A percentile compares a stretch with the other conserved stretches of the same genome.
Conservation (phyloP, 2,113 vertebrate species). For the Apodemus sylvaticus region DNA sequence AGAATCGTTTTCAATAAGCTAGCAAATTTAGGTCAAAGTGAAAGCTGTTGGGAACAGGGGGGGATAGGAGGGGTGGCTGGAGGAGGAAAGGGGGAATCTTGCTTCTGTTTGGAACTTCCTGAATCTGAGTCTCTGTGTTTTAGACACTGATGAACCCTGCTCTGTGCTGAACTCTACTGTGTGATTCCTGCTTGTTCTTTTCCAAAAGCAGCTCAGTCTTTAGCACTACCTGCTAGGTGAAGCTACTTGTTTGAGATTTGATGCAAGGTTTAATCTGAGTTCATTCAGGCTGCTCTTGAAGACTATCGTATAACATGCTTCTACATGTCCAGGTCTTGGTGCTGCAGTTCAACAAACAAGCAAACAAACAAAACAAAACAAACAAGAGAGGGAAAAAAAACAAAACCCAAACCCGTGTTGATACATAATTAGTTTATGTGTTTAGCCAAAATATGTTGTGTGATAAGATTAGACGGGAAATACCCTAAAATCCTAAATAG, state of each 20-base stretch:
- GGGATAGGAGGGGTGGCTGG: neutral
- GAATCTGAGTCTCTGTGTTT: neutral
- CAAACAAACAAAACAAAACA: neutral
- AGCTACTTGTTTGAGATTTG: conserved; percentile 57
- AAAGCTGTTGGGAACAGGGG: conserved; percentile 51
- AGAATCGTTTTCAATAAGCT: conserved; percentile 68
- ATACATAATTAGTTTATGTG: conserved; percentile 73
- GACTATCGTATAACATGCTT: conserved; percentile 81
- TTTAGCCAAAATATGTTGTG: conserved; percentile 69
- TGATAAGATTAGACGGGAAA: conserved; percentile 72
- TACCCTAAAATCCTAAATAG: conserved; percentile 67
- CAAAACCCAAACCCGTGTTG: neutral
- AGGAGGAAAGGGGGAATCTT: neutral
- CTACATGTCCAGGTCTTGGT: conserved; percentile 80
- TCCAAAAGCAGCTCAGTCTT: conserved; percentile 74
- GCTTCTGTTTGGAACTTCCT: conserved; percentile 33
- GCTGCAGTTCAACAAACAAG: neutral
- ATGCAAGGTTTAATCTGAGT: conserved; percentile 79
- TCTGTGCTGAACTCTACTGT: neutral
- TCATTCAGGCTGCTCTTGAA: conserved; percentile 78
- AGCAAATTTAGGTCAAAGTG: conserved; percentile 78
- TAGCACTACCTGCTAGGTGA: conserved; percentile 66
- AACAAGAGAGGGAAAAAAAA: neutral
- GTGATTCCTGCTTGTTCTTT: conserved; percentile 58
- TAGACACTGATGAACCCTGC: neutral